Conservation (phyloP, 1,140 invertebrate species). For the Akabosia matsudoensis region DNA sequence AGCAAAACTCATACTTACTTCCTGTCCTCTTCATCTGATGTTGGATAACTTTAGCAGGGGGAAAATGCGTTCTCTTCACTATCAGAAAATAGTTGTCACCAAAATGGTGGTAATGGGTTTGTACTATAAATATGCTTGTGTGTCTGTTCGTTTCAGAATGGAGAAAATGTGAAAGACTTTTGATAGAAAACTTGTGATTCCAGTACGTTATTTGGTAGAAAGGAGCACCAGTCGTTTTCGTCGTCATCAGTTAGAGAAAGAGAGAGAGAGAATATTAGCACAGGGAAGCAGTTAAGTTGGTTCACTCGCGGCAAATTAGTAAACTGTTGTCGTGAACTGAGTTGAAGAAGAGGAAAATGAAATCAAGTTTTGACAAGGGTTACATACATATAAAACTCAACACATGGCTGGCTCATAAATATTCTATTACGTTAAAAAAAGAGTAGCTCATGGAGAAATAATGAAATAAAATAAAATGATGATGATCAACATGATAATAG, state of each 20-base stretch:
- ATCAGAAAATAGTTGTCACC: not conserved
- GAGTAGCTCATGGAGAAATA: not conserved
- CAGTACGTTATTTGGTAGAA: not conserved
- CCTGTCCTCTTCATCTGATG: not conserved
- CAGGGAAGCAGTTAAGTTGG: not conserved
- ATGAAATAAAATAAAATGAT: not conserved
- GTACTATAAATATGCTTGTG: too few relatives aligned
- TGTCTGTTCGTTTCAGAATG: too few relatives aligned
- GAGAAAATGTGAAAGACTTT: not conserved
- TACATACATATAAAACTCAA: not conserved
- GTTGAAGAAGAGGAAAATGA: not conserved
- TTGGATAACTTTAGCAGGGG: not conserved
- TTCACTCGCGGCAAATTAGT: not conserved
- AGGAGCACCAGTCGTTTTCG: not conserved
- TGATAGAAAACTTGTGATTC: not conserved
- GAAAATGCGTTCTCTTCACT: not conserved
- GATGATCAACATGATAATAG: not conserved
- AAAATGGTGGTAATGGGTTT: not conserved
- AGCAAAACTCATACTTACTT: not conserved
- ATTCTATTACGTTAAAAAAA: not conserved
- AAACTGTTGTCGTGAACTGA: not conserved
- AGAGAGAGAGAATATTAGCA: not conserved
- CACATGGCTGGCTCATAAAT: not conserved
- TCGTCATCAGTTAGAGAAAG: not conserved
- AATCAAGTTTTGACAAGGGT: too few relatives aligned